Evolutionary conservation across 35 echinoderm and acorn worm species (phyloP), one percentile per base, ranked within the genome.

Genomic region (Anneissia japonica): DNA sequence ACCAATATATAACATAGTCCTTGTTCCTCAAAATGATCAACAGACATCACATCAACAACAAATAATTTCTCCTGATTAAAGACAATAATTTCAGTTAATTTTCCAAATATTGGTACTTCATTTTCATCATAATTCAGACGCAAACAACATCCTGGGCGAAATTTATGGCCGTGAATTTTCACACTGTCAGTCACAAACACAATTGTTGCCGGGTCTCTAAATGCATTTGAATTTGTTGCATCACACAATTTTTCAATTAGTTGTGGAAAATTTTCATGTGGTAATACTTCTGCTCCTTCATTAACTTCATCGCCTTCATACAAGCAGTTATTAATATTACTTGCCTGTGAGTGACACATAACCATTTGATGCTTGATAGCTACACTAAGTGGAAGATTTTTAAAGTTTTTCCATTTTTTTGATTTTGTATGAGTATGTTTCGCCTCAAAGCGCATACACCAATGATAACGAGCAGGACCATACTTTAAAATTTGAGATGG

Each of bases 351-450:
- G 35, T 74, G 84, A 38, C 90, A 92, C 85, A 92, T 92, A 28
- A 75, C 76, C 41, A 72, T 55, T 79, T 93, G 91, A 72, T 89
- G 91, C 38, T 79, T 84, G 14, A 21, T 32, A 39, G 34, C 38
- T 6, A 93, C 46, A 16, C 79, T 87, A 16, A 74, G 36, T 46
- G 91, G 86, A 33, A 92, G 33, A 31, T 88, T 92, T 35, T 88
- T 83, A 55, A 88, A 92, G 73, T 26, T 73, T 92, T 84, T 92
- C 86, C 85, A 87, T 38, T 90, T 90, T 46, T 45, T 39, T 40
- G 36, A 37, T 82, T 83, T 89, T 12, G 74, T 30, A 30, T 74
- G 46, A 78, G 35, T 45, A 39, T 90, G 88, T 31, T 89, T 90
- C 76, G 80, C 81, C 74, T 90, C 80, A 74, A 77, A 76, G 5